These are phyloP conservation scores for Apolygus lucorum DNA, from an alignment of 1,140 invertebrate species.

Conservation along the genomic window DNA sequence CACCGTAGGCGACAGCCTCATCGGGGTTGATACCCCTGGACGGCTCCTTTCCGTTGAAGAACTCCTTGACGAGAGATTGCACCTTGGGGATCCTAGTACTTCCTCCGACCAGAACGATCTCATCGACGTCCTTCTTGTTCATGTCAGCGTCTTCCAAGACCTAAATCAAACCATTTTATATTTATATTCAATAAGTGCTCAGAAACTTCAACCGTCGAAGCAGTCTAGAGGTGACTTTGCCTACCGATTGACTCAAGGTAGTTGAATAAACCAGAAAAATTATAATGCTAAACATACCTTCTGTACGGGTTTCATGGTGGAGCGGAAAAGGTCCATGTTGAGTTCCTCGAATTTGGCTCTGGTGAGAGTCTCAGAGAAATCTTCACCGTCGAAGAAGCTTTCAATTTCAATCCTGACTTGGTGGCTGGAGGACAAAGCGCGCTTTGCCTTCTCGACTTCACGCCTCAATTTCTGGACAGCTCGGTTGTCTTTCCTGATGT, in stretches of 20 bases:
- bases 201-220: too few species aligned
- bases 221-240: too few species aligned
- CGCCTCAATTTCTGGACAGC: constrained; percentile 93
- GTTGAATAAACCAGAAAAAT: too few species aligned
- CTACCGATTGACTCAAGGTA: too few species aligned
- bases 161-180: background rate
- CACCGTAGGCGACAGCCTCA: constrained; percentile 96
- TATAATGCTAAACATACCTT: constrained; percentile 53
- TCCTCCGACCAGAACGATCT: constrained; percentile 97
- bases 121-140: constrained; percentile 97
- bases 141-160: constrained; percentile 97
- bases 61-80: constrained; percentile 97
- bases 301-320: constrained; percentile 97
- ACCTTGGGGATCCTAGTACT: constrained; percentile 99
- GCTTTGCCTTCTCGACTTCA: constrained; percentile 96
- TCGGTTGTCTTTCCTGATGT: constrained; percentile 88
- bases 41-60: constrained; percentile 96
- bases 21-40: constrained; percentile 97
- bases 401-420: constrained; percentile 96
- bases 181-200: too few species aligned
- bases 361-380: constrained; percentile 98
- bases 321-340: constrained; percentile 98
- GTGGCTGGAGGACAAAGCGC: constrained; percentile 88
- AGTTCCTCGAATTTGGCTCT: constrained; percentile 99
- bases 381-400: constrained; percentile 97